Conservation (phyloP, 2,888 invertebrate species). For the Lordiphosa andalusiaca region DNA sequence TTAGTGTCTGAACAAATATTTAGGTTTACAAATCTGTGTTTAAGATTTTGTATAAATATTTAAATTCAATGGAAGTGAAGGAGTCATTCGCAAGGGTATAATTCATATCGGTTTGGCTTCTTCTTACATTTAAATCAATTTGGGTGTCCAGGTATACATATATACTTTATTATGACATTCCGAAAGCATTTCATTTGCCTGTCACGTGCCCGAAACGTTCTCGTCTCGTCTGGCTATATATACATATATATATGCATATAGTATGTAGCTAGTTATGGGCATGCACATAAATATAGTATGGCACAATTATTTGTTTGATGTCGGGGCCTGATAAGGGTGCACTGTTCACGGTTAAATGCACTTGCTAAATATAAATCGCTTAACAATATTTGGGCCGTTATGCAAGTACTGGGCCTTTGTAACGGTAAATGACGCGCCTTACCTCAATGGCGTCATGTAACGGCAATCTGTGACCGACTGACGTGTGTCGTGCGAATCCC, state of each 20-base stretch:
- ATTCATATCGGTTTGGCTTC: constrained; percentile 36
- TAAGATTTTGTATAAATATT: constrained; percentile 46
- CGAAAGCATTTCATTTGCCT: constrained; percentile 46
- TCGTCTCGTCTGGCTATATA: constrained; percentile 17
- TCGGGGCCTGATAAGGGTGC: constrained; percentile 47
- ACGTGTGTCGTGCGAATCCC: constrained; percentile 29
- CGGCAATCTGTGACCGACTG: constrained; percentile 41
- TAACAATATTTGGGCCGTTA: no score
- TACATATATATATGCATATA: no score
- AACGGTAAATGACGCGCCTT: constrained; percentile 26
- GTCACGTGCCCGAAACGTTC: constrained; percentile 51
- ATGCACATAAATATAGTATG: constrained; percentile 23
- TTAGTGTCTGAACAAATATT: constrained; percentile 23
- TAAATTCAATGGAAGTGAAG: constrained; percentile 40
- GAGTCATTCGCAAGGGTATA: constrained; percentile 49
- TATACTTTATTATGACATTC: constrained; percentile 54
- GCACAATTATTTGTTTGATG: constrained; percentile 47
- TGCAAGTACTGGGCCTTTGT: constrained; percentile 11
- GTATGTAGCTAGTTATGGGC: not conserved
- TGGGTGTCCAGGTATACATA: constrained; percentile 45
- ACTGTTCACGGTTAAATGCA: constrained; percentile 4
- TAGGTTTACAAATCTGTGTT: constrained; percentile 17
- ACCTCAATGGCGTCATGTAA: constrained; percentile 42
- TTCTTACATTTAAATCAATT: constrained; percentile 12
- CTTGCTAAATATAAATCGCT: no score